Evolutionary conservation across 2,113 vertebrate species (phyloP), one percentile per base, ranked within the genome.

Genomic region (Mesocricetus auratus): DNA sequence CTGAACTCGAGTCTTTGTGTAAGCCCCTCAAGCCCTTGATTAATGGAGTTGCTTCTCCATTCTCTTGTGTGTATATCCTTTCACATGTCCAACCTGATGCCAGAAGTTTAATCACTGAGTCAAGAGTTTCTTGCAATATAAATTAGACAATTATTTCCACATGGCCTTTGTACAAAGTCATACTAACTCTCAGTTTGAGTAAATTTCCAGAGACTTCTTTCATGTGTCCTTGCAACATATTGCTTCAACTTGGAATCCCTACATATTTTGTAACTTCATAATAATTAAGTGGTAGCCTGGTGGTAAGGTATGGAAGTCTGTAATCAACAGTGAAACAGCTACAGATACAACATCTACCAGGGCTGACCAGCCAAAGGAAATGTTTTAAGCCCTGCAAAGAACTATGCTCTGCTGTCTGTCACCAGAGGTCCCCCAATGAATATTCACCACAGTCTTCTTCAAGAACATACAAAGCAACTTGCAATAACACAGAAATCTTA

Each of bases 171-270:
- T 82, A 88, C 39, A 92, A 93, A 95, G 45, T 82, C 93, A 75
- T 5, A 86, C 21, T 78, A 96, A 91, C 85, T 97, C 90, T 86
- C 60, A 82, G 95, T 95, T 89, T 94, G 71, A 97, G 26, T 77
- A 31, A 81, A 89, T 86, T 86, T 39, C 50, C 89, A 42, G 26
- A 50, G 66, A 45, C 17, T 90, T 88, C 58, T 62, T 81, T 92
- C 45, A 71, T 89, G 56, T 74, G 66, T 74, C 26, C 89, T 77
- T 58, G 86, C 39, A 26, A 39, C 45, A 77, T 0, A n/a, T 19
- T 94, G 42, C 83, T 26, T 91, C 86, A 71, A 13, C 68, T 86
- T 94, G 66, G 39, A 93, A 75, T 47, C 60, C 13, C 2, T 3
- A 50, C 9, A 62, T 36, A 73, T 5, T 88, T 81, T 85, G n/a